Evolutionary conservation across 1,140 invertebrate genomes (phyloP).

Genomic region (Bombus cullumanus): DNA sequence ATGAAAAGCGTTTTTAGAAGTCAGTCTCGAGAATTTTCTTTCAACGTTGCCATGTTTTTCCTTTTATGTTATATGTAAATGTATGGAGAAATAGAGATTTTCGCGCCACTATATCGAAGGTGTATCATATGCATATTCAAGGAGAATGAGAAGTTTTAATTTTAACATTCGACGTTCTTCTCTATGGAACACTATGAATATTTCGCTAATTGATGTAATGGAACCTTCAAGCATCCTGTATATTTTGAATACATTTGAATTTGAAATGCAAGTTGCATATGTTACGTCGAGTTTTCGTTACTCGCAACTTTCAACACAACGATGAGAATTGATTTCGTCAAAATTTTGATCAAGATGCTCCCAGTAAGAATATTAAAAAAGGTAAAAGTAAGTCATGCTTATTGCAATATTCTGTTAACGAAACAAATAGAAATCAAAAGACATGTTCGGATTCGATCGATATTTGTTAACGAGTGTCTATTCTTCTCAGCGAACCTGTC

Average conservation of each 20-base stretch:
- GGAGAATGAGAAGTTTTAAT: neutral
- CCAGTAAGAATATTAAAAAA: too few relatives aligned
- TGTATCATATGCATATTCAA: neutral
- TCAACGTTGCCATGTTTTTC: neutral
- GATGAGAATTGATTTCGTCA: too few relatives aligned
- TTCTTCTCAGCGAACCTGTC: neutral
- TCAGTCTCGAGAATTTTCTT: slow-evolving; percentile 20
- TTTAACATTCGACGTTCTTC: neutral
- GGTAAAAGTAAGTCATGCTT: neutral
- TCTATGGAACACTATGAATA: neutral
- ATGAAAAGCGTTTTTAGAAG: slow-evolving; percentile 45
- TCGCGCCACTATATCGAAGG: neutral
- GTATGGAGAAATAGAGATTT: neutral
- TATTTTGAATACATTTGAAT: too few relatives aligned
- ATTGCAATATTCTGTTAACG: too few relatives aligned
- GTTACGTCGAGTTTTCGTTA: too few relatives aligned
- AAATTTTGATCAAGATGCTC: too few relatives aligned
- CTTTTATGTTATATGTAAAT: neutral
- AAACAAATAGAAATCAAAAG: neutral
- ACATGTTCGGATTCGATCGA: neutral
- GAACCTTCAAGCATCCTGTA: neutral
- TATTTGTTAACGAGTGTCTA: slow-evolving; percentile 8
- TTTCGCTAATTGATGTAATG: slow-evolving; percentile 2
- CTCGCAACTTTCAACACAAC: too few relatives aligned
- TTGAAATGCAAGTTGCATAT: too few relatives aligned